phyloP scores from a whole-genome alignment of 2,113 vertebrate genomes.

The Hemibagrus wyckioides region DNA sequence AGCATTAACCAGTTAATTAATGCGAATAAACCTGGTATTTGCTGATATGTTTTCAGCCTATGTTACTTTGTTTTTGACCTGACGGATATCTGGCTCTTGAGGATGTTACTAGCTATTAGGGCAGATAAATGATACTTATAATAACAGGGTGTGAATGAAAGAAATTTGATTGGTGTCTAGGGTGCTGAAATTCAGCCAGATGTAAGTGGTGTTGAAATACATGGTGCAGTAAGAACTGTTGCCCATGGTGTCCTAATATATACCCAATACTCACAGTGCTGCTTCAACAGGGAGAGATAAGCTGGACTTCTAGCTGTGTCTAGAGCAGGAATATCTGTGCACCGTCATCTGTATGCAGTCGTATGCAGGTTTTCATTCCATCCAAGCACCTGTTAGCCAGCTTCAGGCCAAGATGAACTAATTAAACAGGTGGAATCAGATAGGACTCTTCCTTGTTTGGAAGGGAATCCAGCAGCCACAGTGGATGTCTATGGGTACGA shows the following conservation, averaged over 20 bases:
- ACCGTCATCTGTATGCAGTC: not conserved
- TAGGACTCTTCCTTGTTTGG: not conserved
- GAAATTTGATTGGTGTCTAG: not conserved
- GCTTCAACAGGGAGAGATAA: not conserved
- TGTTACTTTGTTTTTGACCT: not conserved
- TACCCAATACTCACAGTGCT: not conserved
- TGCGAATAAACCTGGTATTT: not conserved
- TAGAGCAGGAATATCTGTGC: not conserved
- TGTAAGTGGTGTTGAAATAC: not conserved
- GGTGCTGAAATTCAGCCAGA: not conserved
- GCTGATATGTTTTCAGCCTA: not conserved
- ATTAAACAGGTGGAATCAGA: not conserved
- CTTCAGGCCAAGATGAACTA: not conserved
- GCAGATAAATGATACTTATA: slow-evolving; percentile 11
- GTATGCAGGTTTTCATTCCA: not conserved
- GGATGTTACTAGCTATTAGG: not conserved
- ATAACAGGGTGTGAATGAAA: not conserved
- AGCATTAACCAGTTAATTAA: not conserved
- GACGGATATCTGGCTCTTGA: not conserved
- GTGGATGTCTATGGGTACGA: not conserved
- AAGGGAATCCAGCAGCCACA: not conserved
- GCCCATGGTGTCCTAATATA: not conserved
- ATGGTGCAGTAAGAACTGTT: not conserved
- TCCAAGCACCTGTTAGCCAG: not conserved
- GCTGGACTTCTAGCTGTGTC: not conserved